Base-by-base conservation (phyloP, 2,797 vertebrate species). In the Spondyliosoma cantharus region DNA sequence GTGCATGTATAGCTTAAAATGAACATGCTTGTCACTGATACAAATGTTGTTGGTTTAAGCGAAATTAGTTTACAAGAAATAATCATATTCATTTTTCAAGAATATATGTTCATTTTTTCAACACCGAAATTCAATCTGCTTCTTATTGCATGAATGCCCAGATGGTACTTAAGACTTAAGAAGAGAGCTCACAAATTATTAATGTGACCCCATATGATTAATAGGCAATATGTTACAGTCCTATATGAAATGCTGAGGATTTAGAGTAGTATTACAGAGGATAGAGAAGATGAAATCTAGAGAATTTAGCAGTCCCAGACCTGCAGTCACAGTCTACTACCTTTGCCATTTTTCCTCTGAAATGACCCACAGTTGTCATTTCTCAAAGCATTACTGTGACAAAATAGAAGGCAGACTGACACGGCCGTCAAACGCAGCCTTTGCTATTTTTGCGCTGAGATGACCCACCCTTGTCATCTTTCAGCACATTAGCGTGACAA, bases 401-500 rank as follows among this genome's bases (percentile, higher is more conserved):
- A 87, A 86, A 89, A 86, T 71, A 74, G 79, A 78, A 85, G 79
- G 88, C 90, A 66, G 86, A 53, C 72, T 64, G 89, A 87, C 90
- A 84, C 20, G 81, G 79, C 87, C 62, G 66, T 87, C 89, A 78
- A 78, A 81, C 80, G 80, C 76, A 72, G 85, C 82, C 81, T 87
- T 84, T 89, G 83, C 88, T 83, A 82, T 92, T 91, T 89, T 71
- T 86, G 85, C 89, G 86, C 86, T 29, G 79, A 87, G 86, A 92
- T 86, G 89, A 90, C 86, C 85, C 86, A 81, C 85, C 78, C 87
- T 64, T 92, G 91, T 92, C 92, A 93, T 91, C 89, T 91, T 86
- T 88, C 89, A 65, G 88, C 86, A 87, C 91, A 92, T 92, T 93
- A 93, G 86, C 81, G 69, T 91, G 92, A 92, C 89, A 91, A 90